Evolutionary conservation across 2,797 vertebrate genomes (phyloP).

Genomic region (Smutsia temminckii): DNA sequence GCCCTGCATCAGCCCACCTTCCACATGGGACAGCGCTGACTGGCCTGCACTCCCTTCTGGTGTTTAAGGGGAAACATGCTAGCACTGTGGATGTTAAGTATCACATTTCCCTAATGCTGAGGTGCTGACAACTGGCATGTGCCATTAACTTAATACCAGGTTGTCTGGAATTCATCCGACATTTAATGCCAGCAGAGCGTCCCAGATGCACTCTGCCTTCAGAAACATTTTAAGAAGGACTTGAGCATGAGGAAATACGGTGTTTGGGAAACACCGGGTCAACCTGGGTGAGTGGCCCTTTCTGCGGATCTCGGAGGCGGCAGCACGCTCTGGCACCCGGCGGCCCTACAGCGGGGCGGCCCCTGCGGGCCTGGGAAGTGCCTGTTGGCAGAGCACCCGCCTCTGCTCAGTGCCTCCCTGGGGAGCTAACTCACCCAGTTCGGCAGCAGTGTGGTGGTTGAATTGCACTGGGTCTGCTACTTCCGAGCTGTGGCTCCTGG

Average conservation of each 20-base stretch:
- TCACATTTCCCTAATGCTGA: neutral
- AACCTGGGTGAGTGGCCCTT: neutral
- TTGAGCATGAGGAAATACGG: neutral
- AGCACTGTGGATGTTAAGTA: neutral
- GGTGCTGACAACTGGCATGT: neutral
- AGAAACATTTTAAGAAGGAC: neutral
- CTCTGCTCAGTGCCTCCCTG: neutral
- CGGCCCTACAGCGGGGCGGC: fast-evolving
- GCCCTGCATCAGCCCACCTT: too few relatives aligned
- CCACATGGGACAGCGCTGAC: too few relatives aligned
- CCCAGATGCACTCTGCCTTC: neutral
- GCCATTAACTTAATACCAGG: neutral
- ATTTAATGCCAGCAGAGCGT: neutral
- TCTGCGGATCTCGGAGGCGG: neutral
- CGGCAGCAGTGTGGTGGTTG: too few relatives aligned
- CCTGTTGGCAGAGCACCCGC: too few relatives aligned
- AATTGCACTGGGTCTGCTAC: neutral
- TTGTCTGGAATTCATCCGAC: neutral
- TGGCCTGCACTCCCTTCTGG: neutral
- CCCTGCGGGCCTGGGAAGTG: too few relatives aligned
- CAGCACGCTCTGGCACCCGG: fast-evolving
- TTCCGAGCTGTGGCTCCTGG: neutral
- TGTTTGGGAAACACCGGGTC: fast-evolving
- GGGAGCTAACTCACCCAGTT: neutral
- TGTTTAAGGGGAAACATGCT: neutral